Base-by-base conservation (phyloP, 2,797 vertebrate genomes). In the Harpagifer antarcticus region DNA sequence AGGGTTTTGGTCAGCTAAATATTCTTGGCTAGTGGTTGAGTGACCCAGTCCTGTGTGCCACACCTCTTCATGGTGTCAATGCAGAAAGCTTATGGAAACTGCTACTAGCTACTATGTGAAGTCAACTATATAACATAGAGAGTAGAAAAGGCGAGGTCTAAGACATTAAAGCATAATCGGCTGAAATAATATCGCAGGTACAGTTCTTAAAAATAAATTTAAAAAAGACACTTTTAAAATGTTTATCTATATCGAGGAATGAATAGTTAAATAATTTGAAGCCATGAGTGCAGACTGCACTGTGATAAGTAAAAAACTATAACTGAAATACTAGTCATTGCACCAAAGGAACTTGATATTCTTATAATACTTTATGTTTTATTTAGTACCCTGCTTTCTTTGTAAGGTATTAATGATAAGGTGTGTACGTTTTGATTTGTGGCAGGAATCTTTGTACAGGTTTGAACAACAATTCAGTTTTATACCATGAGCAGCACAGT, bases 1-100 rank as follows among this genome's bases (percentile, higher is more conserved):
- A 74, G 64, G 83, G 84, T 87, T 88, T 91, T 88, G 86, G 87
- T 77, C 70, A 56, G 68, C 73, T 60, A 85, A 86, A 90, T 82
- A 84, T 90, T 83, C 88, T 83, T 80, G 71, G 66, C 83, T 82
- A 82, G 75, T 83, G 83, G 78, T 61, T 76, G 76, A 76, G 67
- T 85, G 79, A 83, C 86, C 71, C 65, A 52, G 75, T 87, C 82
- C 82, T 65, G 66, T 78, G 72, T 1, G 3, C 59, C 47, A 85
- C 79, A 73, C 58, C 9, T 82, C 83, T 49, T 44, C 0, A 0
- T 9, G n/a, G 15, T 42, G 58, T 77, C 60, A 59, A 5, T 65
- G 37, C 50, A 31, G 43, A 60, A 50, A 47, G 54, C 54, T 78
- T 72, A 45, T 10, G 37, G 23, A 69, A 59, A 82, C 55, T 37